Evolutionary conservation across 2,797 vertebrate species (phyloP), one percentile per base, ranked within the genome.

Genomic region (Kryptolebias ocellatus): DNA sequence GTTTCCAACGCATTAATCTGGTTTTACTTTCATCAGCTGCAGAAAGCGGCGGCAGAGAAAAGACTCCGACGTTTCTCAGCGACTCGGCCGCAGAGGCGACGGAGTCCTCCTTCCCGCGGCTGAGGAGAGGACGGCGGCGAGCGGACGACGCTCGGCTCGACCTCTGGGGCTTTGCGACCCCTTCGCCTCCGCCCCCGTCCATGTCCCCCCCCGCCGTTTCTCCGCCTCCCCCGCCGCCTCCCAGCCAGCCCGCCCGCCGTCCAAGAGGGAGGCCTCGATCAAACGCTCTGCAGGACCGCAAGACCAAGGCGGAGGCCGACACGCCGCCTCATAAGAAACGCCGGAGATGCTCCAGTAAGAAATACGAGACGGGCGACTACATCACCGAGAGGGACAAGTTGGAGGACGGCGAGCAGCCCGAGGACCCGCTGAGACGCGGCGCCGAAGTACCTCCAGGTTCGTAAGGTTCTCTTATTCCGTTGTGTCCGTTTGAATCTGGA

Each of bases 361-460:
- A 97, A 76, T 99, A 99, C 78, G 96, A 98, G 89, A 98, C 95
- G 0, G 98, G 96, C 52, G 98, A 99, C 54, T 98, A 98, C 85
- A 82, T 98, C 85, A 97, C 94, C 0, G 96, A 97, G 85, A 95
- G 94, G 67, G 96, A 96, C 82, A 96, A 96, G 83, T 93, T 95
- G 67, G 93, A 89, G 46, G 94, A 94, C 18, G 91, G 89, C 56
- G 91, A 89, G 44, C 85, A 67, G 63, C 87, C 79, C 0, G 81
- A 87, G 52, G 85, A 79, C 24, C 75, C 76, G 42, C 31, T 54
- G 58, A 83, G 74, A 51, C 82, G 72, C 63, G 73, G 86, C 18
- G 17, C 60, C 6, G 74, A 70, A 49, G 67, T 66, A 17, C 75
- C 84, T 79, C 70, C 87, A 89, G 93, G 93, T 94, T 90, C 3